Conservation (phyloP, 2,888 invertebrate genomes). For the Globia sparganii region DNA sequence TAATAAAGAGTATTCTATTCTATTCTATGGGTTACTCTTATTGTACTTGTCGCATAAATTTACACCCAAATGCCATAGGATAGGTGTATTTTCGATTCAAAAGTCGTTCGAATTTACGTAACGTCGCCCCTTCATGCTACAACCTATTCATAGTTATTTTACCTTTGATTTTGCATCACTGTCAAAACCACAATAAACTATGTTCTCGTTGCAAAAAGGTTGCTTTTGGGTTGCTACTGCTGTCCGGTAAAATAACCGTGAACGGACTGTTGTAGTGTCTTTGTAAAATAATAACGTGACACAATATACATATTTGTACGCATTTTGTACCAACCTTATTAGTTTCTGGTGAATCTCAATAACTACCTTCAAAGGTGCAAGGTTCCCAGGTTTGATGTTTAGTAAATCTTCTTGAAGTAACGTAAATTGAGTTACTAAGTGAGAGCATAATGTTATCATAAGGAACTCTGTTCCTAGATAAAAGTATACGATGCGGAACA, state of each 20-base stretch:
- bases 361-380: slow-evolving; percentile 50
- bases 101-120: not conserved
- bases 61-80: not conserved
- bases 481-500: slow-evolving; percentile 69
- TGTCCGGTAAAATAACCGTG: too few relatives aligned
- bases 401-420: slow-evolving; percentile 77
- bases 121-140: not conserved
- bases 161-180: too few relatives aligned
- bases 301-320: too few relatives aligned
- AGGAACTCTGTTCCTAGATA: slow-evolving; percentile 76
- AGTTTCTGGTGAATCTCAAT: slow-evolving; percentile 76
- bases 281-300: too few relatives aligned
- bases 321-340: slow-evolving; percentile 67
- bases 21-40: not conserved
- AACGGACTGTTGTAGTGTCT: too few relatives aligned
- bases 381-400: slow-evolving; percentile 55
- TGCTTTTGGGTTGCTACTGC: too few relatives aligned
- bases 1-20: too few relatives aligned
- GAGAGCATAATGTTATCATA: slow-evolving; percentile 75
- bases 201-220: too few relatives aligned
- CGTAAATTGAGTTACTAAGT: slow-evolving; percentile 75
- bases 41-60: not conserved
- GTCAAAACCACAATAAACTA: too few relatives aligned
- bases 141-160: too few relatives aligned
- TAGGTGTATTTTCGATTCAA: not conserved